Percentiles rank a stretch among this genome's conserved stretches.
phyloP scores from a whole-genome alignment of 1,140 invertebrate genomes.

The Monochamus saltuarius region DNA sequence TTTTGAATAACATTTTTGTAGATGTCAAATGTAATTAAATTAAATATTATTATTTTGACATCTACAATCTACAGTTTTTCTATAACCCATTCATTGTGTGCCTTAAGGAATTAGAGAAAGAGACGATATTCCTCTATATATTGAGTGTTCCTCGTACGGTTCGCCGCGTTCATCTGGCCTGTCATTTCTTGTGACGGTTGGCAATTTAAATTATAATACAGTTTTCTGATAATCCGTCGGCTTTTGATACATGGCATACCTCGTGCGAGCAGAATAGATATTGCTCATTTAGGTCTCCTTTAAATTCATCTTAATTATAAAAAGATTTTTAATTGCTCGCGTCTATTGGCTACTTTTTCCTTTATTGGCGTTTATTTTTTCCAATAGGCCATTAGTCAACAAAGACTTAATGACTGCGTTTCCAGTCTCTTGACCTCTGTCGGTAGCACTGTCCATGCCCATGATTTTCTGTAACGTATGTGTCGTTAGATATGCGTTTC shows the following conservation, averaged over 20 bases:
- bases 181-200: slow-evolving; percentile 31
- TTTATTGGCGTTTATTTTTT: slow-evolving; percentile 27
- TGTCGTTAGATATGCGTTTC: too few relatives aligned
- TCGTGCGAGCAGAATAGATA: slow-evolving; percentile 37
- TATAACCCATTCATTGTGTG: too few relatives aligned
- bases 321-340: slow-evolving; percentile 44
- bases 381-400: not conserved
- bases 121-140: not conserved
- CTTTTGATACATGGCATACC: slow-evolving; percentile 39
- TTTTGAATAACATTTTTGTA: too few relatives aligned
- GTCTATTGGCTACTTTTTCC: slow-evolving; percentile 35
- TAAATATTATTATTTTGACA: too few relatives aligned
- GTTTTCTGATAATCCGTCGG: slow-evolving; percentile 40
- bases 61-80: too few relatives aligned
- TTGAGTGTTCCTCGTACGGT: not conserved
- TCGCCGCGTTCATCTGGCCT: slow-evolving; percentile 8
- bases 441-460: too few relatives aligned
- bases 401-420: too few relatives aligned
- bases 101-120: too few relatives aligned
- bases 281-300: slow-evolving; percentile 38
- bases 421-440: too few relatives aligned
- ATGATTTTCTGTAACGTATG: too few relatives aligned
- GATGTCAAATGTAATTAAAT: too few relatives aligned
- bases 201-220: slow-evolving; percentile 36
- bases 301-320: slow-evolving; percentile 43